phyloP scores from a whole-genome alignment of 92 coral and sea anemone genomes.

The Plumapathes pennacea region DNA sequence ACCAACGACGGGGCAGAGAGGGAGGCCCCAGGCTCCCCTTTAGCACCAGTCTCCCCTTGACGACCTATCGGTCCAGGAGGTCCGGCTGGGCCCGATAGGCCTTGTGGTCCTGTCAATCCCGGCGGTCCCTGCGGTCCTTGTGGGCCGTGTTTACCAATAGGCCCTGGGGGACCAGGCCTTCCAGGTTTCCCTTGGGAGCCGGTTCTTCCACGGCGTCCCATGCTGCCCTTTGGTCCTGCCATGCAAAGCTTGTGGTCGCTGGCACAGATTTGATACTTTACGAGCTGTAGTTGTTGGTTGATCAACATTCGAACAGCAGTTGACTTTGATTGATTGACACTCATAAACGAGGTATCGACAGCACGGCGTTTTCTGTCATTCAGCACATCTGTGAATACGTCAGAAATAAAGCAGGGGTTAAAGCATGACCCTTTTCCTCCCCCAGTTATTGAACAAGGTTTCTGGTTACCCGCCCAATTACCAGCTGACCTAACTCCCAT shows the following conservation, averaged over 20 bases:
- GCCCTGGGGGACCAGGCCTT: constrained; percentile 18
- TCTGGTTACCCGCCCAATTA: too few species aligned
- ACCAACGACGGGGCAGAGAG: constrained; percentile 55
- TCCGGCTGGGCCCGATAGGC: constrained; percentile 27
- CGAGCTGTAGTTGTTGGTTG: constrained; percentile 21
- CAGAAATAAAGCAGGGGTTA: too few species aligned
- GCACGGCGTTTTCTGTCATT: too few species aligned
- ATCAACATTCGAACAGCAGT: too few species aligned
- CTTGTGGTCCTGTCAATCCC: constrained; percentile 10
- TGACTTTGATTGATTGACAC: too few species aligned
- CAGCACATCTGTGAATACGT: too few species aligned
- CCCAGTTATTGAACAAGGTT: too few species aligned
- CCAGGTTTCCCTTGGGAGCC: constrained; percentile 23
- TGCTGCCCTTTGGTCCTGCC: constrained; percentile 27
- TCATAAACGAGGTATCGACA: too few species aligned
- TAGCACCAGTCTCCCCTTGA: constrained; percentile 58
- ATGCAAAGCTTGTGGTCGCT: constrained; percentile 28
- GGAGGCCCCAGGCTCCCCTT: constrained; percentile 47
- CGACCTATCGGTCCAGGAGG: constrained; percentile 59
- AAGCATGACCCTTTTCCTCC: too few species aligned
- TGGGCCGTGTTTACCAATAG: constrained; percentile 20
- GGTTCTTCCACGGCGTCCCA: constrained; percentile 17
- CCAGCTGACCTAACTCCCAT: too few species aligned
- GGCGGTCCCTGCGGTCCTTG: constrained; percentile 15
- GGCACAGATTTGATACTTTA: constrained; percentile 34